Evolutionary conservation across 1,140 invertebrate species (phyloP), one percentile per base, ranked within the genome.

Genomic region (Pachyrhynchus sulphureomaculatus): DNA sequence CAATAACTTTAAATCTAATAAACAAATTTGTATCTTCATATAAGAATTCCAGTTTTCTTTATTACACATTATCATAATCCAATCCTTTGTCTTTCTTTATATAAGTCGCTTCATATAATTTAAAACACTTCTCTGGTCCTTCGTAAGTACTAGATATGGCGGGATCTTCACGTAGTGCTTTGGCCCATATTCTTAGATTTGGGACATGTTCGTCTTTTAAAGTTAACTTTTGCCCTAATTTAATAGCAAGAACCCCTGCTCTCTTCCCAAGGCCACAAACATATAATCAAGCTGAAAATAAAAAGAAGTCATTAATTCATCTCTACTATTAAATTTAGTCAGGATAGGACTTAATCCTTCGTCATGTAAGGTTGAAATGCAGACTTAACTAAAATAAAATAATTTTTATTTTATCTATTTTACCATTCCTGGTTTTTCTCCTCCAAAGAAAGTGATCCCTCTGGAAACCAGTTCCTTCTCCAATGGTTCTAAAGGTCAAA

Each of bases 261-360:
- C n/a, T n/a, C n/a, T n/a, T n/a, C n/a, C n/a, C n/a, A n/a, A n/a
- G n/a, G n/a, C n/a, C n/a, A n/a, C 94, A 48, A 93, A 87, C 90
- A 93, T 93, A 60, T 91, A 90, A 75, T 94, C 91, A 13, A 88
- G 64, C 68, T 68, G 39, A 42, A 65, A 64, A n/a, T n/a, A n/a
- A n/a, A n/a, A n/a, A n/a, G n/a, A n/a, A n/a, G n/a, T n/a, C n/a
- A n/a, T n/a, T n/a, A n/a, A n/a, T n/a, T n/a, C n/a, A n/a, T n/a
- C n/a, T n/a, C n/a, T n/a, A n/a, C n/a, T n/a, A n/a, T n/a, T n/a
- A n/a, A n/a, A n/a, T n/a, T n/a, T n/a, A n/a, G n/a, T n/a, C n/a
- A n/a, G n/a, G n/a, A n/a, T n/a, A n/a, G n/a, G n/a, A n/a, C n/a
- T n/a, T n/a, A n/a, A n/a, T n/a, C n/a, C n/a, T n/a, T n/a, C n/a